Base-by-base conservation (phyloP, 1,140 invertebrate genomes). In the Drosophila teissieri region DNA sequence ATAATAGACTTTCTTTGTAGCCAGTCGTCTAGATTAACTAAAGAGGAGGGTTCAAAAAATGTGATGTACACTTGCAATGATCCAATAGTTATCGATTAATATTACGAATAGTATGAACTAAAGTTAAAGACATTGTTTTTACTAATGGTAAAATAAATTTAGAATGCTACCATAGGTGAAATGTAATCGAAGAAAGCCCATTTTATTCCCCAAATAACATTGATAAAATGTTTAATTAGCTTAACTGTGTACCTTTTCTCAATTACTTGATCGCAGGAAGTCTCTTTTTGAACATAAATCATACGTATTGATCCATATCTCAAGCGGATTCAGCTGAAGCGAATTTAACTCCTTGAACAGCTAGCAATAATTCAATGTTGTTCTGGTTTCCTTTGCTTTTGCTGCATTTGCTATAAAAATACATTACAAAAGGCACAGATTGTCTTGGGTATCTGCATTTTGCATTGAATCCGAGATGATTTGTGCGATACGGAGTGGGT, bases 391-490 rank as follows among this genome's bases (percentile, higher is more conserved):
- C 15, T 17, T 61, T 64, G 45, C 45, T 51, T 64, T 48, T n/a
- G 46, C 46, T 67, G 65, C 65, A 55, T 68, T 69, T 68, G 62
- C 49, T 55, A 55, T 68, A 54, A 69, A 68, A 69, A 69, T 55
- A 69, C 62, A 54, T 67, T 69, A 69, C 61, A 67, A 54, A 62
- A 46, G 48, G 51, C 63, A 56, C 17, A 69, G 67, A 70, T 70
- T 70, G 51, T 70, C 64, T 70, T 70, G 64, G 51, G 14, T 70
- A 40, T 56, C 51, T 68, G 67, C 67, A 70, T 70, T 70, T 70
- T 70, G 67, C 67, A 70, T 70, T 70, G 67, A 68, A 57, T 39
- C 51, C 44, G 67, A 70, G 51, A 70, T 70, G 67, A 70, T 70
- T 70, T 70, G 44, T 70, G 51, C 6, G 15, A 40, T 60, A 63